phyloP scores from a whole-genome alignment of 1,140 invertebrate species.

The Eueides isabella region DNA sequence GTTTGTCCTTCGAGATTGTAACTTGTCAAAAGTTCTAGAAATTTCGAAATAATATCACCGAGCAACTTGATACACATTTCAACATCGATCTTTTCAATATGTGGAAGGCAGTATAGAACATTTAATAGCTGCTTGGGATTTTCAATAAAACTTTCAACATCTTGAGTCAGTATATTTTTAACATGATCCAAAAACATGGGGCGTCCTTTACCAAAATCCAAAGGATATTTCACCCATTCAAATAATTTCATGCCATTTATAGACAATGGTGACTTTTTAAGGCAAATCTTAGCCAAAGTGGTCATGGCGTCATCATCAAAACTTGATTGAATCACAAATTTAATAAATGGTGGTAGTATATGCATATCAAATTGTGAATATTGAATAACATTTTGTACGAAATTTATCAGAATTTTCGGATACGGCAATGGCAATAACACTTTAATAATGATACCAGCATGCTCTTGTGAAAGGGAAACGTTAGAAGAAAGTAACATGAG shows the following conservation, averaged over 20 bases:
- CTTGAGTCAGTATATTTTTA: constrained; percentile 55
- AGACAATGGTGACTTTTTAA: constrained; percentile 85
- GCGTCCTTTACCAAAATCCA: constrained; percentile 83
- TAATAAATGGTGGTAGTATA: constrained; percentile 87
- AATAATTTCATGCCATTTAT: constrained; percentile 83
- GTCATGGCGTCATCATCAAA: constrained; percentile 83
- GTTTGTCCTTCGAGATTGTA: constrained; percentile 59
- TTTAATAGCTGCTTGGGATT: constrained; percentile 79
- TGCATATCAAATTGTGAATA: constrained; percentile 89
- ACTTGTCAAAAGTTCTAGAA: constrained; percentile 58
- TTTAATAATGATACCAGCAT: constrained; percentile 85
- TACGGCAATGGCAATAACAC: constrained; percentile 83
- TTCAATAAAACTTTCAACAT: constrained; percentile 66
- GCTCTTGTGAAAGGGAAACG: constrained; percentile 86
- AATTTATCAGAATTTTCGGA: constrained; percentile 83
- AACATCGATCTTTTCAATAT: constrained; percentile 81
- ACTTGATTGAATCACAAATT: constrained; percentile 82
- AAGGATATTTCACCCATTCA: constrained; percentile 85
- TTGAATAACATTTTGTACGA: constrained; percentile 85
- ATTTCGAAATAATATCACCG: constrained; percentile 55
- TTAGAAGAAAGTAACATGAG: constrained; percentile 84
- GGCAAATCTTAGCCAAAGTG: constrained; percentile 86
- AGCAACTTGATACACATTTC: constrained; percentile 58
- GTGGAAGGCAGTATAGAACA: constrained; percentile 84
- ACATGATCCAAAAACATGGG: constrained; percentile 66